Conservation (phyloP, 1,140 invertebrate genomes). For the Coptotermes formosanus region DNA sequence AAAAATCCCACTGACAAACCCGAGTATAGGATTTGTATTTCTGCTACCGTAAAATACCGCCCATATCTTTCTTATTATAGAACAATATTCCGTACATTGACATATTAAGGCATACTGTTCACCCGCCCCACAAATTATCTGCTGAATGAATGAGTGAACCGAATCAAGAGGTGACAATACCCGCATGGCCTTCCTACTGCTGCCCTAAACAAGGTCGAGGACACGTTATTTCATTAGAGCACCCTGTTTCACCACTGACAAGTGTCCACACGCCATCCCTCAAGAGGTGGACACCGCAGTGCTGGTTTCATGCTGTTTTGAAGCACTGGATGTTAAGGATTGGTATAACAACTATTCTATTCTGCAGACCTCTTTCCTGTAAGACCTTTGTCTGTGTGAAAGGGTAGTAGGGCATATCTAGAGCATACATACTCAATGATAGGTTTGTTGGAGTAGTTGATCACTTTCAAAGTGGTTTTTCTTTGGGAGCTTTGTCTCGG, state of each 20-base stretch:
- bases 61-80: too few relatives aligned
- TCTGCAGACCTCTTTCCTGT: not conserved
- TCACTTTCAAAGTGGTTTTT: not conserved
- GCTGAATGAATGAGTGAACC: not conserved
- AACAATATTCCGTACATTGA: not conserved
- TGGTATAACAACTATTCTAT: not conserved
- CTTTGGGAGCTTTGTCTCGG: not conserved
- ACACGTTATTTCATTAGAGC: not conserved
- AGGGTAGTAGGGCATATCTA: not conserved
- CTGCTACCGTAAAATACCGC: too few relatives aligned
- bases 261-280: slow-evolving; percentile 1
- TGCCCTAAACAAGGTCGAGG: not conserved
- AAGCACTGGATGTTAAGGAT: not conserved
- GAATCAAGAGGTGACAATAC: not conserved
- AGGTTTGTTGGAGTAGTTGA: not conserved
- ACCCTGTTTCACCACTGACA: not conserved
- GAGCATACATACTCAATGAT: not conserved
- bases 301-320: not conserved
- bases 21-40: too few relatives aligned
- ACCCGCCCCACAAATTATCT: not conserved
- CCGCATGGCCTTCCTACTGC: not conserved
- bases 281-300: not conserved
- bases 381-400: not conserved
- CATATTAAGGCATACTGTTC: not conserved
- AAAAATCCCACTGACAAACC: too few relatives aligned